Evolutionary conservation across 2,113 vertebrate genomes (phyloP).

Genomic region (Ophiodon elongatus): DNA sequence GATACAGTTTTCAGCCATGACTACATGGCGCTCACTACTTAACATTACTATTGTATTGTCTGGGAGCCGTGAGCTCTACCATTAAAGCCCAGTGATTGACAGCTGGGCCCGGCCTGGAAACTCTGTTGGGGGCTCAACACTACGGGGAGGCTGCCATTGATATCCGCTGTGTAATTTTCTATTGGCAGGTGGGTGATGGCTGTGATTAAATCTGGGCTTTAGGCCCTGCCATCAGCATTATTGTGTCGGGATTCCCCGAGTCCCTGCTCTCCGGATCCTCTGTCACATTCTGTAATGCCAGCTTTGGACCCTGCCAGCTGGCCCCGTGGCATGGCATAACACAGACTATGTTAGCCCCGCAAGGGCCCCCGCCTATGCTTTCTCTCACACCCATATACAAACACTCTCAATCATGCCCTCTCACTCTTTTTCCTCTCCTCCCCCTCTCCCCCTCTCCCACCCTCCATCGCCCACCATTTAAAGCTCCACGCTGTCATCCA

Average conservation of each 20-base stretch:
- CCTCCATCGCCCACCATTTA: conserved; percentile 43
- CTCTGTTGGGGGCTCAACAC: conserved; percentile 70
- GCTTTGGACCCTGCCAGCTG: conserved; percentile 82
- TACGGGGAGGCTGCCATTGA: conserved; percentile 71
- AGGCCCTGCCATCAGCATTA: conserved; percentile 81
- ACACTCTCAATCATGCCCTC: conserved; percentile 50
- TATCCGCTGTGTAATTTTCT: conserved; percentile 79
- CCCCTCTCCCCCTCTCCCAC: conserved; percentile 32
- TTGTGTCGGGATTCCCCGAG: conserved; percentile 85
- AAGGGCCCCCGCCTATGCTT: conserved; percentile 44
- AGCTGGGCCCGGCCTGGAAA: conserved; percentile 64
- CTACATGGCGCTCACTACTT: background rate
- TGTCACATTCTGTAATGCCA: conserved; percentile 87
- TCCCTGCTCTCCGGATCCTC: conserved; percentile 81
- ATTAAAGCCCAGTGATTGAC: conserved; percentile 62
- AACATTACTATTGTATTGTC: conserved; percentile 26
- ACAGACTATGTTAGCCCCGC: conserved; percentile 65
- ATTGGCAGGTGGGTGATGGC: conserved; percentile 86
- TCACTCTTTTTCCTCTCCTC: conserved; percentile 37
- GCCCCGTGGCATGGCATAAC: conserved; percentile 74
- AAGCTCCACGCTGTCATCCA: conserved; percentile 42
- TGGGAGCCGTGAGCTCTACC: background rate
- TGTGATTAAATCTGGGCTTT: conserved; percentile 85
- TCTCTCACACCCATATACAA: conserved; percentile 35
- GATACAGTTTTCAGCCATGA: conserved; percentile 5